Conservation (phyloP, 2,797 vertebrate genomes). For the Chromobotia macracanthus region DNA sequence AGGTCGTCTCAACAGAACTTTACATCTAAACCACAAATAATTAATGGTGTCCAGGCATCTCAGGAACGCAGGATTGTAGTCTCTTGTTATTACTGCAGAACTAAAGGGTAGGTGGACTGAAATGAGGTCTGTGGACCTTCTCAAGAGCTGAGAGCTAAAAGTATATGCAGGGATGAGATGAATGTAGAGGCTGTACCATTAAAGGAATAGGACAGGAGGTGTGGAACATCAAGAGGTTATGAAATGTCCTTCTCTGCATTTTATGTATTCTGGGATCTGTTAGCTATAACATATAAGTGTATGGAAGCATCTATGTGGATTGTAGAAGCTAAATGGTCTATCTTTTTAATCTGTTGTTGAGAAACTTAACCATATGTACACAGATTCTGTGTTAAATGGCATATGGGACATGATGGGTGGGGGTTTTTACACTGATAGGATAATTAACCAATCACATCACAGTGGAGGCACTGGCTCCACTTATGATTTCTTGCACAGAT, state of each 20-base stretch:
- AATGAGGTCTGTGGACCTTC: constrained; percentile 22
- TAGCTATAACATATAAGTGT: background rate
- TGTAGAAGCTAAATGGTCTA: background rate
- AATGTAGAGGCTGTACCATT: constrained; percentile 29
- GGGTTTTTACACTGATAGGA: no score
- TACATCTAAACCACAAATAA: constrained; percentile 54
- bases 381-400: no score
- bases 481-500: no score
- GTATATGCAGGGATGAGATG: constrained; percentile 45
- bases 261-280: constrained; percentile 35
- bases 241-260: constrained; percentile 18
- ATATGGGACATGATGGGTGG: no score
- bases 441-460: no score
- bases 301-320: background rate
- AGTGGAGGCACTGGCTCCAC: no score
- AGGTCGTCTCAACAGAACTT: constrained; percentile 42
- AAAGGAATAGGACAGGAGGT: constrained; percentile 32
- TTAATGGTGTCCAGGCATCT: constrained; percentile 50
- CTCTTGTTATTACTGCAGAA: constrained; percentile 53
- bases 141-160: constrained; percentile 33
- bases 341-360: background rate
- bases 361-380: background rate
- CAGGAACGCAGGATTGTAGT: constrained; percentile 12
- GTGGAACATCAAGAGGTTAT: constrained; percentile 40
- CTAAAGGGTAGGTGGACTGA: constrained; percentile 44